Conservation (phyloP, 1,140 invertebrate species). For the Epicauta chinensis region DNA sequence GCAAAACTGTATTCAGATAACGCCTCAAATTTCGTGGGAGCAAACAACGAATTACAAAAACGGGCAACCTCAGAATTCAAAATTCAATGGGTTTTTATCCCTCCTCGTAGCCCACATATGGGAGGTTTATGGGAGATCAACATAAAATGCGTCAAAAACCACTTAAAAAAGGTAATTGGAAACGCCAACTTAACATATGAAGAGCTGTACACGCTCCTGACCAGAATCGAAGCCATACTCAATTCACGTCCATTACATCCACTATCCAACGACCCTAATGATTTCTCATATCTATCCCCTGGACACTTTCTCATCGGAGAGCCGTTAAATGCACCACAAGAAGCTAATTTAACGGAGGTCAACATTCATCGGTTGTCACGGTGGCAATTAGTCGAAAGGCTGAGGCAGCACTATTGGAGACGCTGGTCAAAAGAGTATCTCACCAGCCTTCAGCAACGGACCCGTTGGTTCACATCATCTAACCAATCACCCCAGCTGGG, state of each 20-base stretch:
- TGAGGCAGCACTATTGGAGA: too few species aligned
- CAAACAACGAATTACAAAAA: slow-evolving; percentile 12
- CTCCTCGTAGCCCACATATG: background rate
- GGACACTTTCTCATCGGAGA: slow-evolving; percentile 8
- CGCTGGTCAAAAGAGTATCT: too few species aligned
- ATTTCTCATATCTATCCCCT: slow-evolving; percentile 30
- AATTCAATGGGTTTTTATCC: slow-evolving; percentile 1
- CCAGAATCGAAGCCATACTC: too few species aligned
- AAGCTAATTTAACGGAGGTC: too few species aligned
- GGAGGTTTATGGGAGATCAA: slow-evolving; percentile 1
- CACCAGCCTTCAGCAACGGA: too few species aligned
- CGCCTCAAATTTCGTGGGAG: slow-evolving; percentile 30
- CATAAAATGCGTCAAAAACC: slow-evolving; percentile 1
- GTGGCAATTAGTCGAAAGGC: too few species aligned
- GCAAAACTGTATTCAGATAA: slow-evolving; percentile 28
- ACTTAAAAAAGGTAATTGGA: slow-evolving; percentile 17
- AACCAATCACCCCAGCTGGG: too few species aligned
- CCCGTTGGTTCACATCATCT: too few species aligned
- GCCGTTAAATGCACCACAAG: background rate
- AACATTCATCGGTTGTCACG: too few species aligned
- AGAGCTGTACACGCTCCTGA: slow-evolving; percentile 21
- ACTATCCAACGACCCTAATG: slow-evolving; percentile 31
- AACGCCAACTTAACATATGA: slow-evolving; percentile 21
- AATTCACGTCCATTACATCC: slow-evolving; percentile 31
- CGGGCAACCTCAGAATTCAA: background rate